These are phyloP conservation scores for Nilaparvata lugens DNA, from an alignment of 1,140 invertebrate species.

Conservation along the genomic window DNA sequence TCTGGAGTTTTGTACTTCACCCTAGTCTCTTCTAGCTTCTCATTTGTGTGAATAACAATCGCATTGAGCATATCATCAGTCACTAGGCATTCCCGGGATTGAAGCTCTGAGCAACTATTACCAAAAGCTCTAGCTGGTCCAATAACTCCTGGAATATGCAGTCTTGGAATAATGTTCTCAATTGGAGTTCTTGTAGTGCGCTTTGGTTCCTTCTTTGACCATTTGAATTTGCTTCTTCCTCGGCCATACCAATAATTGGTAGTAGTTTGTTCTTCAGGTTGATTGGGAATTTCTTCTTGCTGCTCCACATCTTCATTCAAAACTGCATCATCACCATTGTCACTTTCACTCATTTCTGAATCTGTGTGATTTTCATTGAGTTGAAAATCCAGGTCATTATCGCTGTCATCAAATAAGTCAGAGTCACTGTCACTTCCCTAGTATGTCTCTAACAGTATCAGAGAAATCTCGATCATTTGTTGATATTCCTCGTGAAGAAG, in stretches of 20 bases:
- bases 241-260: not conserved
- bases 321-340: not conserved
- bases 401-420: not conserved
- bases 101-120: constrained; percentile 15
- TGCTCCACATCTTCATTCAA: not conserved
- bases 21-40: constrained; percentile 31
- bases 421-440: too few species aligned
- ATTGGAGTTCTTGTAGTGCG: not conserved
- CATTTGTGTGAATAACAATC: constrained; percentile 39
- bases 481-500: too few species aligned
- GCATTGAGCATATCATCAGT: constrained; percentile 38
- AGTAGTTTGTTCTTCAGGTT: not conserved
- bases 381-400: not conserved
- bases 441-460: too few species aligned
- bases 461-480: too few species aligned
- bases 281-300: not conserved
- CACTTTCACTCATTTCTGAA: not conserved
- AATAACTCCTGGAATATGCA: too few species aligned
- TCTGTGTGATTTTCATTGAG: not conserved
- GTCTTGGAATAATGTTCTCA: not conserved
- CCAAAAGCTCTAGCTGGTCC: not conserved
- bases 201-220: not conserved
- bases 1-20: not conserved
- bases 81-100: constrained; percentile 40
- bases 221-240: not conserved